Percentiles rank a stretch among this genome's conserved stretches.
Evolutionary conservation across 2,797 vertebrate genomes (phyloP).

Genomic region (Oophaga sylvatica): DNA sequence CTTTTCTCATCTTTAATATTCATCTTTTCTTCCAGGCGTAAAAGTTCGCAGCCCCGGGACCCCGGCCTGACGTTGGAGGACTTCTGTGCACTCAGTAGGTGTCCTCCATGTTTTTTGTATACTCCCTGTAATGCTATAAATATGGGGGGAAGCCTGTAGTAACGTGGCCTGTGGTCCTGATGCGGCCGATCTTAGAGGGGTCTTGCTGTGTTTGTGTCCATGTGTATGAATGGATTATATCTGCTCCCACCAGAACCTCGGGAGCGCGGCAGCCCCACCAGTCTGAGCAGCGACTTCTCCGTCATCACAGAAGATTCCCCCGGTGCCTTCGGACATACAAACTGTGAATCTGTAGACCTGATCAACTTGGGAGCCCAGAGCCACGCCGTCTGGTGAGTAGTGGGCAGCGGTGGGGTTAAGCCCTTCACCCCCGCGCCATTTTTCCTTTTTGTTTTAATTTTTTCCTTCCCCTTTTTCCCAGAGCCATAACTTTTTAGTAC

Average conservation of each 20-base stretch:
- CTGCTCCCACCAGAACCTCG: constrained; percentile 77
- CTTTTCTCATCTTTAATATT: not conserved
- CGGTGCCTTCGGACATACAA: constrained; percentile 80
- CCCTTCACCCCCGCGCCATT: too few species aligned
- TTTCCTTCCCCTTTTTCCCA: too few species aligned
- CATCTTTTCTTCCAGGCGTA: constrained; percentile 78
- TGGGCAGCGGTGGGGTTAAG: not conserved
- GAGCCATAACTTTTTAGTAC: too few species aligned
- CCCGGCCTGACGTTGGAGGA: constrained; percentile 90
- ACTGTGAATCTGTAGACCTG: constrained; percentile 83
- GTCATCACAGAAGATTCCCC: constrained; percentile 88
- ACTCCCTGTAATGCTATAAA: too few species aligned
- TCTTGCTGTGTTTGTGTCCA: not conserved
- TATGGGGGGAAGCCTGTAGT: too few species aligned
- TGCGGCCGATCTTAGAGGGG: not conserved
- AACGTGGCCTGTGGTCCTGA: too few species aligned
- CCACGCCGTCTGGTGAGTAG: constrained; percentile 79
- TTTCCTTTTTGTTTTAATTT: too few species aligned
- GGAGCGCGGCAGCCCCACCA: constrained; percentile 92
- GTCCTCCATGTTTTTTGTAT: not conserved
- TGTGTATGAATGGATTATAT: not conserved
- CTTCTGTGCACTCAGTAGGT: constrained; percentile 91
- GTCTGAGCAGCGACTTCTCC: constrained; percentile 94
- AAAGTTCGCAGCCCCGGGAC: constrained; percentile 87
- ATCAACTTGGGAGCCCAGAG: constrained; percentile 79